Evolutionary conservation across 2,888 invertebrate species (phyloP), one percentile per base, ranked within the genome.

Genomic region (Drosophila quinaria): DNA sequence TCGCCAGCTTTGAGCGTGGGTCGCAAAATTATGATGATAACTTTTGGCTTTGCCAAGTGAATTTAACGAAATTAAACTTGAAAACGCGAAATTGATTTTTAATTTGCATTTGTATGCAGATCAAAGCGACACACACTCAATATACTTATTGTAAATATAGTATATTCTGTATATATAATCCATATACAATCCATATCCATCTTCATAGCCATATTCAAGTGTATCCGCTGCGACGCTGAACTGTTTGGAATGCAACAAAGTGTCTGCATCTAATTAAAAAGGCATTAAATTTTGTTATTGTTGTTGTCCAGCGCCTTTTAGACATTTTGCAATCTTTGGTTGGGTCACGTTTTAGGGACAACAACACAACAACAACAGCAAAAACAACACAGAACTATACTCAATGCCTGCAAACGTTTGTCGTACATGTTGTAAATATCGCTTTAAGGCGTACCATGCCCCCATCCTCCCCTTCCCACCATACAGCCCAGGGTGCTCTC

Each of bases 81-180:
- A 88, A 89, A 89, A 88, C 67, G 75, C 87, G 75, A 86, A 88
- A 89, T 89, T 89, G 90, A 88, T 90, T 86, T 88, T 76, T 79
- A 80, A 86, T 83, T 89, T 90, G 80, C 78, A 80, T 77, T 80
- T 69, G 77, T 77, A 71, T 80, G 77, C 80, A 80, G 74, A 77
- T 77, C 76, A 70, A 78, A 76, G 66, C 58, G 37, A 59, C 55
- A 51, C 15, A 55, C 46, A 64, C n/a, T 33, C 31, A 17, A 35
- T 59, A 67, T 55, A 41, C 59, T 52, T 6, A 33, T 0, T 8
- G 8, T 50, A 19, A 19, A 33, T 33, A 9, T 44, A 44, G 10
- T 61, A 54, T 42, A 65, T 35, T 51, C 29, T 17, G 37, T 52
- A 31, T 49, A 47, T 56, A 15, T 41, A 17, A 29, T n/a, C n/a